Evolutionary conservation across 2,113 vertebrate species (phyloP), one percentile per base, ranked within the genome.

Genomic region (Amblyopsis rosae): DNA sequence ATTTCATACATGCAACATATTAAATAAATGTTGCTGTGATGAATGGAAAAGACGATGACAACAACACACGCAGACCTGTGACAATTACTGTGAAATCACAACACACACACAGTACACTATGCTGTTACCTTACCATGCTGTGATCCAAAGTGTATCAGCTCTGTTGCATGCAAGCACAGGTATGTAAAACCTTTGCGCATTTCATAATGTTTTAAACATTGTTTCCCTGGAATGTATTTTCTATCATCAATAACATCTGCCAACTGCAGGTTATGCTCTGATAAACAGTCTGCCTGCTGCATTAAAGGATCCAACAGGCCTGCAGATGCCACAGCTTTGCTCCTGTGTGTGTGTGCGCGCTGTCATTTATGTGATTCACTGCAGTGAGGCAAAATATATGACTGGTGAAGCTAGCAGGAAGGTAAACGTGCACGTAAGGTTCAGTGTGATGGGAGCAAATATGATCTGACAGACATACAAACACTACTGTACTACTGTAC

Each of bases 181-280:
- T 35, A 72, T 50, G 71, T 72, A 54, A 3, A 15, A 13, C 13
- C n/a, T n/a, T n/a, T n/a, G 6, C 49, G 10, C 49, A 51, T 51
- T 51, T 51, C 10, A 15, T 15, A 51, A 12, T 51, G 49, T 15
- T 15, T 51, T 15, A 51, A 51, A 15, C 49, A 12, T 60, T 62
- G 70, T 65, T 49, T 76, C 57, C 56, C 4, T 51, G 49, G 10
- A 6, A 47, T 51, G 62, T 51, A 41, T 41, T 41, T 41, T 72
- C 72, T 70, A 76, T 85, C 76, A 73, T 75, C 62, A 77, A 76
- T 70, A 78, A 76, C 84, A 84, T 75, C 83, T 84, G 79, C 46
- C 72, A 75, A 67, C 73, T 67, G 82, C 82, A 55, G 81, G 82
- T 75, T 86, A 81, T 81, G 82, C 79, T 86, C 81, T 73, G 81